Evolutionary conservation across 92 coral and sea anemone genomes (phyloP).

Genomic region (Isaurus tuberculatus): DNA sequence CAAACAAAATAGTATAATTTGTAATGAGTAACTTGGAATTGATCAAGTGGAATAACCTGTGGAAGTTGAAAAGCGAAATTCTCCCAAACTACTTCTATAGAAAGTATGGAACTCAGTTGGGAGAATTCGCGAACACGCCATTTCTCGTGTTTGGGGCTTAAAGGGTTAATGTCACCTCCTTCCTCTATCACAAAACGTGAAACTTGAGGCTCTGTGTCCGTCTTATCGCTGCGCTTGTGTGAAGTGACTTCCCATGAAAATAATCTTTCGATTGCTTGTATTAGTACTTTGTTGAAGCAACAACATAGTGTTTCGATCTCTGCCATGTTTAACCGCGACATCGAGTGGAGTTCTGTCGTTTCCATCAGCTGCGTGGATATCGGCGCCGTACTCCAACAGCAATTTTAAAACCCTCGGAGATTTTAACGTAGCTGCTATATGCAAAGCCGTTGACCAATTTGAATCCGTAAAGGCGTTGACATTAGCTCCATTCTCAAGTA

Average conservation of each 20-base stretch:
- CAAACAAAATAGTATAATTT: too few species aligned
- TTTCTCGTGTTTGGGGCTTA: too few species aligned
- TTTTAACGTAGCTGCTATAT: constrained; percentile 31
- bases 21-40: too few species aligned
- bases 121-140: too few species aligned
- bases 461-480: constrained; percentile 40
- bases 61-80: too few species aligned
- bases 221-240: constrained; percentile 30
- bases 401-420: constrained; percentile 32
- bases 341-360: constrained; percentile 39
- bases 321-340: constrained; percentile 15
- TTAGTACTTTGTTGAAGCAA: constrained; percentile 16
- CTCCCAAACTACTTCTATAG: too few species aligned
- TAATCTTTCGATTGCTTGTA: neutral
- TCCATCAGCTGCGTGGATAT: constrained; percentile 27
- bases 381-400: constrained; percentile 34
- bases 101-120: too few species aligned
- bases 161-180: constrained; percentile 14
- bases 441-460: constrained; percentile 40
- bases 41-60: too few species aligned
- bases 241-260: constrained; percentile 16
- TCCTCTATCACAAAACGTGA: constrained; percentile 11
- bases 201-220: too few species aligned
- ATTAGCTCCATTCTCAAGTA: constrained; percentile 40
- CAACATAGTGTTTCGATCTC: constrained; percentile 1